Evolutionary conservation across 2,888 invertebrate species (phyloP), one percentile per base, ranked within the genome.

Genomic region (Orthonychiurus folsomi): DNA sequence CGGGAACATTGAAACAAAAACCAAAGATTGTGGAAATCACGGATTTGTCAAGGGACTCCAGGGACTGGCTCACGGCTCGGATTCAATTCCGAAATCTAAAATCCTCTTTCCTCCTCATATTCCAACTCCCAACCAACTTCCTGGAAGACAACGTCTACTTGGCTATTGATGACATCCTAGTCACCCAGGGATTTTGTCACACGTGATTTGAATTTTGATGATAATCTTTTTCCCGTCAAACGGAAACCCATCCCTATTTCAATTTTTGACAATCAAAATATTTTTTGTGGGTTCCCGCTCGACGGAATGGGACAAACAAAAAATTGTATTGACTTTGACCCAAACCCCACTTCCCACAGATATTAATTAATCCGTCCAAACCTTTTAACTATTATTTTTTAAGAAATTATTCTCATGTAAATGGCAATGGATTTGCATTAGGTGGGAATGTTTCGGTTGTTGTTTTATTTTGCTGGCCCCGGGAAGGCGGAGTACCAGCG

Each of bases 91-190:
- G 64, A 20, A 71, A 69, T 57, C 59, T 73, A 53, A 65, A 67
- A 25, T 68, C 71, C 59, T 69, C 66, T 65, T 73, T 71, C 60
- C 65, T 73, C 12, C 68, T 73, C 56, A 71, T 66, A 52, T 71
- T 73, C 58, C 69, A 73, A 59, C 67, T 70, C 23, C 71, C 71
- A 24, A 63, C 53, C 24, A 73, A 71, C 60, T 55, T 63, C 27
- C 59, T 68, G 2, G 57, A 64, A 26, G 73, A 71, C 56, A 70
- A 71, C 64, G 67, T 69, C 2, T 70, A 70, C 28, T 59, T 73
- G 58, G 71, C 70, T 26, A 65, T 73, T 48, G 73, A 73, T 60
- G 73, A 73, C 62, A 66, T 73, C 63, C 67, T 73, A 57, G 66
- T 73, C 54, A 71, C 70, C 25, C 67, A 73, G 61, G 73, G 73